phyloP scores from a whole-genome alignment of 2,797 vertebrate species.

The Scolopax rusticola region DNA sequence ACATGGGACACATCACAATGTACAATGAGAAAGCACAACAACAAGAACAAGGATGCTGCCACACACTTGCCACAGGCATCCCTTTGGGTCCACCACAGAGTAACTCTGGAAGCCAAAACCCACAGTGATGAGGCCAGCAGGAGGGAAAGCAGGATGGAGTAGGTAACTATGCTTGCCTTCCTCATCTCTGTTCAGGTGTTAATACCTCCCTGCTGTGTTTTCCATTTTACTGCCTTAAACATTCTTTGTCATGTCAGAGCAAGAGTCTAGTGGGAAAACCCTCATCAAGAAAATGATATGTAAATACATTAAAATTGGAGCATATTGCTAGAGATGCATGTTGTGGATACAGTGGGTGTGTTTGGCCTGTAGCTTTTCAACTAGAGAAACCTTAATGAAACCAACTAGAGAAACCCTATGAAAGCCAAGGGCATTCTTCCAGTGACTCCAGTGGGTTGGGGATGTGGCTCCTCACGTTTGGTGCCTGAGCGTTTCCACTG shows the following conservation, averaged over 20 bases:
- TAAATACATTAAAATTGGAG: slow-evolving; percentile 6
- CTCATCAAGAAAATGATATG: background rate
- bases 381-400: background rate
- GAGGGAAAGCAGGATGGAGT: background rate
- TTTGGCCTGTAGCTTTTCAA: background rate
- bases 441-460: background rate
- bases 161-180: background rate
- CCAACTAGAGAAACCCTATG: background rate
- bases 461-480: fast-evolving
- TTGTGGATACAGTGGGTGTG: background rate
- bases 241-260: background rate
- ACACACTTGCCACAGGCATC: background rate
- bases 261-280: slow-evolving; percentile 6
- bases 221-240: background rate
- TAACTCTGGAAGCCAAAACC: background rate
- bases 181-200: background rate
- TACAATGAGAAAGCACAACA: background rate
- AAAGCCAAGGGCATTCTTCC: background rate
- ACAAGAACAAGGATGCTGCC: background rate
- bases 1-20: background rate
- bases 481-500: fast-evolving
- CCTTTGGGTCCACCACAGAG: background rate
- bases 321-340: background rate
- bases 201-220: background rate
- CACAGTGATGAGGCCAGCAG: background rate